phyloP scores from a whole-genome alignment of 2,113 vertebrate genomes.

The Maccullochella peelii region DNA sequence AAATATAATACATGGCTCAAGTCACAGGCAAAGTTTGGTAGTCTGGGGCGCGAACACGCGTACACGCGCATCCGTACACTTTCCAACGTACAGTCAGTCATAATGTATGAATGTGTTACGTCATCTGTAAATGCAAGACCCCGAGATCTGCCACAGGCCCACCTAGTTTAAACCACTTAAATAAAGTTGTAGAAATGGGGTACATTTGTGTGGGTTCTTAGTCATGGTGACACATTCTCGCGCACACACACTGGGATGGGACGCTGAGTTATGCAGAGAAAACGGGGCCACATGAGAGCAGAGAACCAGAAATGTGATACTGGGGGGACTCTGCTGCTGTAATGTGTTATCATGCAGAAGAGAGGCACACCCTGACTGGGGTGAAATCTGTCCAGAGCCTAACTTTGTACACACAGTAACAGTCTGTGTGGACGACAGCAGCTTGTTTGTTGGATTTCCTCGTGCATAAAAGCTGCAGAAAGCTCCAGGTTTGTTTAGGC shows the following conservation, averaged over 20 bases:
- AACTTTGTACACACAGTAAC: too few relatives aligned
- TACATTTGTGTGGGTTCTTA: neutral
- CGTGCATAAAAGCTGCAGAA: neutral
- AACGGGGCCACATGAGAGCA: neutral
- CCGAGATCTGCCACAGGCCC: too few relatives aligned
- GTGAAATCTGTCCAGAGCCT: too few relatives aligned
- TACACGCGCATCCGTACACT: too few relatives aligned
- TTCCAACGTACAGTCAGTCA: too few relatives aligned
- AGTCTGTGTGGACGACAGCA: neutral
- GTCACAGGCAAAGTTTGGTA: too few relatives aligned
- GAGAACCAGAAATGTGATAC: constrained; percentile 33
- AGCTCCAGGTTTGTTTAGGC: neutral
- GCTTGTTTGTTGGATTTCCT: neutral
- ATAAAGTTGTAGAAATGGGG: too few relatives aligned
- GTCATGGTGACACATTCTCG: constrained; percentile 2
- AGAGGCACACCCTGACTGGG: constrained; percentile 43
- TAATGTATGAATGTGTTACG: too few relatives aligned
- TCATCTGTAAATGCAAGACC: too few relatives aligned
- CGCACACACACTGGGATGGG: constrained; percentile 12
- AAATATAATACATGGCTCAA: too few relatives aligned
- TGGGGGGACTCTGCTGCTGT: constrained; percentile 31
- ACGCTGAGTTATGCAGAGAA: neutral
- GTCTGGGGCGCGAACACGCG: too few relatives aligned
- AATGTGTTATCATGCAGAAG: constrained; percentile 43
- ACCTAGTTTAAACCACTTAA: too few relatives aligned